These are phyloP conservation scores for Saccopteryx leptura DNA, from an alignment of 2,113 vertebrate species.

Conservation along the genomic window DNA sequence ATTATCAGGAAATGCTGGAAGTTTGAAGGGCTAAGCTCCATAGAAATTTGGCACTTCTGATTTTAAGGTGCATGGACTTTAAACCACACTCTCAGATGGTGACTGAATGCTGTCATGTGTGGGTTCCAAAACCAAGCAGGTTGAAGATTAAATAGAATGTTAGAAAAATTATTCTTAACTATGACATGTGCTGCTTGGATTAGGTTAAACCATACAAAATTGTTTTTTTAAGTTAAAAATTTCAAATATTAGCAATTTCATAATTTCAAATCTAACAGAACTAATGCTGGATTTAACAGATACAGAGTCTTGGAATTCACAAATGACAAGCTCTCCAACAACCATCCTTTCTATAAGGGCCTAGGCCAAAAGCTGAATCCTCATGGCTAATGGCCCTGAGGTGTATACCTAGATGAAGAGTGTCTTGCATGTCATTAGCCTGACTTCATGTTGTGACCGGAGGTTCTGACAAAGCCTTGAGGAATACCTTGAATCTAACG, in stretches of 20 bases:
- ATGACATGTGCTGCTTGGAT: neutral
- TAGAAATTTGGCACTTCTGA: neutral
- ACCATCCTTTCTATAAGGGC: neutral
- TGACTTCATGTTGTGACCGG: neutral
- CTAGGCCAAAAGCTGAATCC: neutral
- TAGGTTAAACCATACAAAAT: neutral
- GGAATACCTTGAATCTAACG: neutral
- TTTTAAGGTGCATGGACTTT: constrained; percentile 46
- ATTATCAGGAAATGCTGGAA: neutral
- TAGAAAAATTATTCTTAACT: constrained; percentile 39
- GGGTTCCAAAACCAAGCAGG: neutral
- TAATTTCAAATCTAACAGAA: constrained; percentile 9
- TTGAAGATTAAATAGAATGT: neutral
- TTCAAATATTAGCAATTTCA: constrained; percentile 10
- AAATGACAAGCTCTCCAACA: neutral
- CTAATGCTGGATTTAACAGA: neutral
- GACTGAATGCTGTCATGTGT: neutral
- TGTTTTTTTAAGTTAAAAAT: neutral
- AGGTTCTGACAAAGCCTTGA: constrained; percentile 12
- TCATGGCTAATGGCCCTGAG: neutral
- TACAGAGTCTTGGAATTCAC: neutral
- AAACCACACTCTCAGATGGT: neutral
- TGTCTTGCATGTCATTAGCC: neutral
- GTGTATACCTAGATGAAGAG: neutral
- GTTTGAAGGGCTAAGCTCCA: neutral